Evolutionary conservation across 2,888 invertebrate species (phyloP).

Genomic region (Conchocele bisecta): DNA sequence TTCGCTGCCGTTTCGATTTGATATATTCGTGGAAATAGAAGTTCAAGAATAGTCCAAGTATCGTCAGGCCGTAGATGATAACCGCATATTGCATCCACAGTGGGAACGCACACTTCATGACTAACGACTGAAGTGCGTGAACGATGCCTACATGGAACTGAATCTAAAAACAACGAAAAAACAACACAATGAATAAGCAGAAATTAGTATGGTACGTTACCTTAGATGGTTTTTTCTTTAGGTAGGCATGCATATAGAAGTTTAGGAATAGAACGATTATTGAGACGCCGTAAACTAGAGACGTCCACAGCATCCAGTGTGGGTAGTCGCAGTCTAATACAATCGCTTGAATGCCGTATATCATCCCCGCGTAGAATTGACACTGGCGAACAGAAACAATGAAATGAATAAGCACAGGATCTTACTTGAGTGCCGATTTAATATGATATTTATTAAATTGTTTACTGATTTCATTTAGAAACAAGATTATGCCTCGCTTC

Average conservation of each 20-base stretch:
- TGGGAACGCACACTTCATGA: slow-evolving; percentile 96
- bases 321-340: slow-evolving; percentile 76
- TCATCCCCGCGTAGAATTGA: slow-evolving; percentile 82
- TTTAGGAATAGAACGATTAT: slow-evolving; percentile 97
- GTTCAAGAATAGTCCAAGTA: slow-evolving; percentile 81
- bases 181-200: slow-evolving; percentile 25
- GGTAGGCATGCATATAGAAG: slow-evolving; percentile 95
- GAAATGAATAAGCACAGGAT: no score
- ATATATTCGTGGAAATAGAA: slow-evolving; percentile 83
- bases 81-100: slow-evolving; percentile 82
- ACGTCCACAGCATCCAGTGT: slow-evolving; percentile 76
- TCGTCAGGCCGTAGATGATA: slow-evolving; percentile 79
- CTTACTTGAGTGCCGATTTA: no score
- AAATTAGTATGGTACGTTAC: slow-evolving; percentile 39
- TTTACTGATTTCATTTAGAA: no score
- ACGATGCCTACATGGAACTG: slow-evolving; percentile 95
- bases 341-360: slow-evolving; percentile 77
- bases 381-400: slow-evolving; percentile 67
- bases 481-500: no score
- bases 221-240: slow-evolving; percentile 62
- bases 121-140: slow-evolving; percentile 89
- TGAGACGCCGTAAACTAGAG: slow-evolving; percentile 92
- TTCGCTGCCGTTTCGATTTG: slow-evolving; percentile 54
- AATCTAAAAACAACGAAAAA: slow-evolving; percentile 85
- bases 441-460: no score